phyloP scores from a whole-genome alignment of 2,113 vertebrate species.

The Perognathus longimembris region DNA sequence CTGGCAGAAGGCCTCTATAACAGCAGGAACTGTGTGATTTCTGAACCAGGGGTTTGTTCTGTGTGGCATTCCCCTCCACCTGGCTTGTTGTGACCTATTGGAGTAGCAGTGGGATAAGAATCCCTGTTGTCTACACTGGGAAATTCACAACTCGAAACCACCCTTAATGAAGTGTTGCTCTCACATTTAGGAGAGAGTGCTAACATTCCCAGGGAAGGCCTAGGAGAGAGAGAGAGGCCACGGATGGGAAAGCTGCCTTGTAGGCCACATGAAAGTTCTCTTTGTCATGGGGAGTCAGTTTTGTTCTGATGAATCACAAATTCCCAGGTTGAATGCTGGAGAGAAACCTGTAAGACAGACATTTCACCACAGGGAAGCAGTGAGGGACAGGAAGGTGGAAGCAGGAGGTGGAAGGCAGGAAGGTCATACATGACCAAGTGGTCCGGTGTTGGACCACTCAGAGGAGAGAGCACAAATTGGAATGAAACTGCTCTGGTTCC shows the following conservation, averaged over 20 bases:
- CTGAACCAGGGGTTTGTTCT: neutral
- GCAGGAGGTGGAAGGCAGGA: fast-evolving
- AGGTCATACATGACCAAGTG: fast-evolving
- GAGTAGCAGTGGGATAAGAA: neutral
- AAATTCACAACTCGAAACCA: neutral
- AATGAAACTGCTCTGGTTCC: neutral
- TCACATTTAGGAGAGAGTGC: neutral
- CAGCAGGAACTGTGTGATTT: neutral
- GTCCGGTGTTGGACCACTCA: neutral
- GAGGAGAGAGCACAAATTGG: neutral
- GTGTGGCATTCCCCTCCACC: neutral
- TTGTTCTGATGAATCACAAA: neutral
- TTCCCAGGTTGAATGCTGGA: neutral
- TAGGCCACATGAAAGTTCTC: neutral
- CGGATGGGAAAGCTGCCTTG: neutral
- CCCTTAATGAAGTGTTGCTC: fast-evolving
- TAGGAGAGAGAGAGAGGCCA: neutral
- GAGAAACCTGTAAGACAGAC: no score
- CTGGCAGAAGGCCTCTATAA: neutral
- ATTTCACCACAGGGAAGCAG: no score
- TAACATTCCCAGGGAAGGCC: neutral
- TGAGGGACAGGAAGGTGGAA: no score
- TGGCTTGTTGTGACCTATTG: neutral
- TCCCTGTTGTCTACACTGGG: neutral
- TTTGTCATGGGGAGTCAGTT: neutral